Percentiles rank a stretch among this genome's conserved stretches.
Conservation (phyloP, 37 sponge, comb jelly and placozoan species). For the Crambe crambe region DNA sequence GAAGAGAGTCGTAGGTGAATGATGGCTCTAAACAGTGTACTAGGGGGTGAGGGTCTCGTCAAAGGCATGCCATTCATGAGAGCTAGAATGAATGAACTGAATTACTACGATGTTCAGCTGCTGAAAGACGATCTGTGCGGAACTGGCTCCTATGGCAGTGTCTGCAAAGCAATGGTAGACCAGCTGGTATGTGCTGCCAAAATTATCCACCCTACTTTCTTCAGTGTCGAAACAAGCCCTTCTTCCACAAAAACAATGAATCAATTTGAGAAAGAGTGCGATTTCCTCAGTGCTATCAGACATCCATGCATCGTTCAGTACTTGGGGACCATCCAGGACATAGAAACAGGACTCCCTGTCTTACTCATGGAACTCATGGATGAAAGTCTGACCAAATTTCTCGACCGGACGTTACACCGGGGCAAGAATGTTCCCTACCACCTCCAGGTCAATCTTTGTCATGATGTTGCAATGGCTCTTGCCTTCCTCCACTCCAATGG, state of each 20-base stretch:
- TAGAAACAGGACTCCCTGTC: conserved; percentile 30
- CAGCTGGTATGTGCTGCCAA: conserved; percentile 26
- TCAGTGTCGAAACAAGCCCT: neutral
- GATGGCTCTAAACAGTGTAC: too few species aligned
- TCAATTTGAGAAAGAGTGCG: conserved; percentile 38
- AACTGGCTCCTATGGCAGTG: conserved; percentile 10
- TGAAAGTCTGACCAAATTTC: conserved; percentile 24
- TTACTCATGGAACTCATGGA: conserved; percentile 61
- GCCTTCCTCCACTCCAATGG: conserved; percentile 45
- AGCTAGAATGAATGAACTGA: neutral
- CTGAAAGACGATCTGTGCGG: neutral
- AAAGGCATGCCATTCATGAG: neutral
- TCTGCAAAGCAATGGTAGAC: conserved; percentile 19
- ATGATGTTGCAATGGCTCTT: conserved; percentile 46
- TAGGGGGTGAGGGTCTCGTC: too few species aligned
- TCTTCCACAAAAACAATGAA: neutral
- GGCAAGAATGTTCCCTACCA: conserved; percentile 1
- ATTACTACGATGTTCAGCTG: conserved; percentile 4
- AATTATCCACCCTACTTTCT: conserved; percentile 16
- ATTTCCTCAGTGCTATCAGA: conserved; percentile 24
- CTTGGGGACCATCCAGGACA: conserved; percentile 11
- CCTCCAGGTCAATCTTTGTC: conserved; percentile 30
- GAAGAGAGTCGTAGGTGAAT: too few species aligned
- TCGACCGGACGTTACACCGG: neutral
- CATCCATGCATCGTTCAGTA: conserved; percentile 51